Evolutionary conservation across 1,140 invertebrate genomes (phyloP).

Genomic region (Drosophila funebris): DNA sequence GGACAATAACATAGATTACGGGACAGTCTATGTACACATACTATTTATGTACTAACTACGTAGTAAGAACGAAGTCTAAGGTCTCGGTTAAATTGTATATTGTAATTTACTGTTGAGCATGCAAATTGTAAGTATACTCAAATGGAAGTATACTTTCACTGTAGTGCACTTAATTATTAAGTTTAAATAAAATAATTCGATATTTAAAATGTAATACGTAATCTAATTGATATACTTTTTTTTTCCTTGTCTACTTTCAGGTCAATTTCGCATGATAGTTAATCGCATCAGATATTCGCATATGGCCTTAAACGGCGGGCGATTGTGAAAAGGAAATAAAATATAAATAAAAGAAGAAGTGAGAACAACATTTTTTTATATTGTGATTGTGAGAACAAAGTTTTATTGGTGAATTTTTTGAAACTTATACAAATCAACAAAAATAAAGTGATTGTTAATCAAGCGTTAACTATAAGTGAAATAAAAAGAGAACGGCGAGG

Average conservation of each 20-base stretch:
- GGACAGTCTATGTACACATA: background rate
- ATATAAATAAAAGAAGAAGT: conserved; percentile 14
- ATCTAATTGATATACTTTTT: conserved; percentile 1
- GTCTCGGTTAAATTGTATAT: background rate
- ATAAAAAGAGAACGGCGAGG: background rate
- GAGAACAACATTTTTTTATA: conserved; percentile 9
- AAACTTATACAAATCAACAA: conserved; percentile 19
- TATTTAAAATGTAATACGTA: background rate
- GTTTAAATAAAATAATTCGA: background rate
- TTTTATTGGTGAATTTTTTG: conserved; percentile 10
- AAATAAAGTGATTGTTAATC: conserved; percentile 5
- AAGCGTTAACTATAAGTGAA: conserved; percentile 15
- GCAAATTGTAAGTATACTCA: background rate
- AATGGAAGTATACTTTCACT: background rate
- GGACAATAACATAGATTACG: conserved; percentile 3
- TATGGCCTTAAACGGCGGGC: background rate
- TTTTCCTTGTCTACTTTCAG: conserved; percentile 6
- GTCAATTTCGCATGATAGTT: conserved; percentile 2
- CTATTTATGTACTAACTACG: too few species aligned
- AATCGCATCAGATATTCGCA: conserved; percentile 2
- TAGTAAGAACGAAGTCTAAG: too few species aligned
- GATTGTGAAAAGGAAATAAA: background rate
- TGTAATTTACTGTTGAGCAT: background rate
- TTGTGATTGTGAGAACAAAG: conserved; percentile 9
- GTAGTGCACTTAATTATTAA: too few species aligned